Evolutionary conservation across 23 tunicate species (phyloP).

Genomic region (Phallusia fumigata): DNA sequence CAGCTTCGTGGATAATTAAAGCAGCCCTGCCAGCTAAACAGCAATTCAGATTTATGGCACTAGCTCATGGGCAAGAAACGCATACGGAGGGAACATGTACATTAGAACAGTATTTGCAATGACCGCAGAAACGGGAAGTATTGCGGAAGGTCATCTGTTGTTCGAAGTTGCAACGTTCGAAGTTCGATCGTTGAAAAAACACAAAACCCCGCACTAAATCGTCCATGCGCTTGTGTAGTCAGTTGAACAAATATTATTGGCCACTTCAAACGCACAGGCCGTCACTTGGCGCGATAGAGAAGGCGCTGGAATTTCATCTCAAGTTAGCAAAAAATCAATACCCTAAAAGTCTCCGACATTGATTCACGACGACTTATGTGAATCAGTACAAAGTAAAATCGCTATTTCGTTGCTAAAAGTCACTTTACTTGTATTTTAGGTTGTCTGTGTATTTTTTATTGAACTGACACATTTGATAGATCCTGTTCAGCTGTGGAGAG

Average conservation of each 20-base stretch:
- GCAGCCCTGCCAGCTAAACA: too few relatives aligned
- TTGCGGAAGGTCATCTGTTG: neutral
- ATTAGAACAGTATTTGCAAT: too few relatives aligned
- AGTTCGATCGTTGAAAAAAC: neutral
- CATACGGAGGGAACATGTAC: too few relatives aligned
- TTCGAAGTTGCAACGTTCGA: neutral
- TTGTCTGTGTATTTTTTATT: too few relatives aligned
- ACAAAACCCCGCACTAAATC: neutral
- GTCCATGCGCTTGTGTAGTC: slow-evolving; percentile 16
- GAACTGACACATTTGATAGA: too few relatives aligned
- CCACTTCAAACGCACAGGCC: slow-evolving; percentile 4
- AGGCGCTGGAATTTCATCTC: slow-evolving; percentile 5
- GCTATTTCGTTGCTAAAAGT: too few relatives aligned
- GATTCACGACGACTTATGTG: neutral
- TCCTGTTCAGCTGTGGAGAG: too few relatives aligned
- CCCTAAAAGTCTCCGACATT: neutral
- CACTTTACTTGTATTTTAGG: too few relatives aligned
- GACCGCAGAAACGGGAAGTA: neutral
- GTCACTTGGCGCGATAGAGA: neutral
- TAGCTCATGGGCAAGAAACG: too few relatives aligned
- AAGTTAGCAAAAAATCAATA: neutral
- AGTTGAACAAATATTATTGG: slow-evolving; percentile 11
- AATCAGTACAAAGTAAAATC: too few relatives aligned
- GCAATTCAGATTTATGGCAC: too few relatives aligned
- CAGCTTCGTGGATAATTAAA: too few relatives aligned